Base-by-base conservation (phyloP, 2,797 vertebrate species). In the Delichon dasypus region DNA sequence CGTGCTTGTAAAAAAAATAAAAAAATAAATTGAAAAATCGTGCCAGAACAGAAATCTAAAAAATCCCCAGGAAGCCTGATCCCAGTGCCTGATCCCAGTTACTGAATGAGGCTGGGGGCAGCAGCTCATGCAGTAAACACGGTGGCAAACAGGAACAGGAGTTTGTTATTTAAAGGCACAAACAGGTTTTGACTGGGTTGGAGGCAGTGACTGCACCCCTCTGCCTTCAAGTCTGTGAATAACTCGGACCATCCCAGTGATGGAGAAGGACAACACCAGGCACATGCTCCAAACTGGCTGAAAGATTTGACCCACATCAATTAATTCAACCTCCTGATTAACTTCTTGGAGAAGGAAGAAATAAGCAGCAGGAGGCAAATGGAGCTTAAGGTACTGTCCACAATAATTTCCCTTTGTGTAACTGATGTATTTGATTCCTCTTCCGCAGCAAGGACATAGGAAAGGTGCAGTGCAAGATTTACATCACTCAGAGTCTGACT, bases 141-240 rank as follows among this genome's bases (percentile, higher is more conserved):
- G 0, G 0, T 2, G 60, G 40, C 55, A 85, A 1, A 2, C 14
- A 53, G 48, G 38, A 82, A 7, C 5, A 36, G 2, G 32, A 66
- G 16, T 20, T 70, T 9, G 16, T 40, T 12, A 20, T 38, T 36
- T 27, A 51, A 40, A 7, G 0, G 25, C 19, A 36, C 22, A 16
- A 36, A 29, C 3, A 36, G 55, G n/a, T 54, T 68, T 71, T 0
- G 0, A 0, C 11, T 5, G 74, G 7, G 17, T 20, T 54, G 50
- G 27, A 27, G 9, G 30, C 12, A 17, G 34, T 12, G 29, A 3
- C 16, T 20, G 58, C 32, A 51, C 2, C 14, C 27, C n/a, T 78
- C 20, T 26, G 21, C 13, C 44, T 50, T 29, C 40, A 11, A 32
- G 11, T 6, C 44, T 23, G 2, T 2, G 4, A 38, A 18, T 8